Evolutionary conservation across 2,888 invertebrate genomes (phyloP).

Genomic region (Meloe dianella): DNA sequence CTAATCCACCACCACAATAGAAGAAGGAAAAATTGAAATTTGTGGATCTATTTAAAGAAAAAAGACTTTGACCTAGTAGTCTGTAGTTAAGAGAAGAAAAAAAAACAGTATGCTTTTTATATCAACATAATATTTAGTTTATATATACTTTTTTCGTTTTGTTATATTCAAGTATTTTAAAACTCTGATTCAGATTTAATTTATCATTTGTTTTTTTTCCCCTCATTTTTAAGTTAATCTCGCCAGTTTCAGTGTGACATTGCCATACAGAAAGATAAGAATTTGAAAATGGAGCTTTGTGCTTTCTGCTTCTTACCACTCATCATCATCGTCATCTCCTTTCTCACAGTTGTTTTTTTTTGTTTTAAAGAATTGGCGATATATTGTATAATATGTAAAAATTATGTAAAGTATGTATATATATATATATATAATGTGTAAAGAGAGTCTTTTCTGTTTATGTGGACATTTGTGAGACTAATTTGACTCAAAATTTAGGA

Average conservation of each 20-base stretch:
- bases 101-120: slow-evolving; percentile 15
- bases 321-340: neutral
- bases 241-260: slow-evolving; percentile 17
- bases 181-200: neutral
- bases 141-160: neutral
- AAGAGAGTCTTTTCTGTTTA: neutral
- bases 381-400: slow-evolving; percentile 44
- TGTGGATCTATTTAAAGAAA: neutral
- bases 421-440: slow-evolving; percentile 26
- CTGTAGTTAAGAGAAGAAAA: slow-evolving; percentile 13
- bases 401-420: slow-evolving; percentile 42
- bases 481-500: neutral
- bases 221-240: neutral
- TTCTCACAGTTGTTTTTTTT: neutral
- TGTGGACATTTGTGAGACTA: neutral
- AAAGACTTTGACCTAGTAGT: slow-evolving; percentile 7
- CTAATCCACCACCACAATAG: neutral
- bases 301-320: slow-evolving; percentile 1
- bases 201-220: neutral
- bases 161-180: slow-evolving; percentile 9
- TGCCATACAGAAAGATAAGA: slow-evolving; percentile 6
- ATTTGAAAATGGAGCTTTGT: neutral
- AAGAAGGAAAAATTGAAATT: neutral
- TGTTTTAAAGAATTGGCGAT: slow-evolving; percentile 24
- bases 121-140: slow-evolving; percentile 9